Base-by-base conservation (phyloP, 2,888 invertebrate species). In the Thecophora atra region DNA sequence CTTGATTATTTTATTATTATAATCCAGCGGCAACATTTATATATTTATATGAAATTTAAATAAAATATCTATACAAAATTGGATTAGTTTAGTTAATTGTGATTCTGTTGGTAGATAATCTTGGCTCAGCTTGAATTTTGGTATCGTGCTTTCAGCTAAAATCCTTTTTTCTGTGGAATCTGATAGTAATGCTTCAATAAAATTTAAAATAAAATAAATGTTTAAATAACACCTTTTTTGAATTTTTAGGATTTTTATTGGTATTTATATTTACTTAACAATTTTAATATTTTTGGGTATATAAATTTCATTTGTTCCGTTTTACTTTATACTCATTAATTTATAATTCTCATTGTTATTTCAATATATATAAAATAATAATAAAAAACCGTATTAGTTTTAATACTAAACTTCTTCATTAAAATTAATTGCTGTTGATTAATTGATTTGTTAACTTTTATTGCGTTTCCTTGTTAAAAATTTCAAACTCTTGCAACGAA, bases 351-450 rank as follows among this genome's bases (percentile, higher is more conserved):
- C 60, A 47, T 47, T 56, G 69, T 72, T 72, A 72, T 68, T 37
- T n/a, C n/a, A n/a, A 11, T 37, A 72, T 68, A 63, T 72, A 68
- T 63, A 68, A 72, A 72, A 68, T 42, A 42, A 68, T 72, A 60
- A 67, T 51, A 66, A 72, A 52, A 63, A 24, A 42, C 28, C 13
- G 28, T 37, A 54, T 58, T 71, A 52, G 66, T 56, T 71, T 66
- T 67, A 67, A 42, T 28, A 64, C 54, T 72, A 62, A 51, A 67
- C 58, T 56, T n/a, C 24, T 62, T 64, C 37, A 52, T 72, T 67
- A 70, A 62, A 70, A 67, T 72, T 72, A 72, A 71, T 71, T 63
- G 19, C 15, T 62, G 52, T 70, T 70, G 51, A 62, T 63, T 52
- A n/a, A 58, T 66, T 37, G 37, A 37, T 37, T 11, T 37, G 6